These are phyloP conservation scores for Phataginus tetradactyla DNA, from an alignment of 2,797 vertebrate genomes.

Conservation along the genomic window DNA sequence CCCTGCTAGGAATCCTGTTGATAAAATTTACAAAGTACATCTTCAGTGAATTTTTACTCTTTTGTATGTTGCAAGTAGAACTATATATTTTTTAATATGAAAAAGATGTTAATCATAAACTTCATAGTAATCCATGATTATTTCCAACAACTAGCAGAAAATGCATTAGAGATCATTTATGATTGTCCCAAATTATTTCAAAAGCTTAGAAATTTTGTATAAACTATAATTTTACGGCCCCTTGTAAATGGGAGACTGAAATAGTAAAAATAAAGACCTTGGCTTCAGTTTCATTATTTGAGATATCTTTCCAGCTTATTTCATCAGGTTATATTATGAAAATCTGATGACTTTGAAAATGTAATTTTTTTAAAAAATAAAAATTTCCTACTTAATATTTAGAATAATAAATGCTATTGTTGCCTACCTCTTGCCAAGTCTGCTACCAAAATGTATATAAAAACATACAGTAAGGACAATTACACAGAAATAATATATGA, in stretches of 20 bases:
- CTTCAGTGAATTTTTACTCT: not conserved
- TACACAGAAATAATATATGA: not conserved
- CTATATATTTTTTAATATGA: not conserved
- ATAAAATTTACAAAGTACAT: not conserved
- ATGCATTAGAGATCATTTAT: not conserved
- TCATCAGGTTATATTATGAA: not conserved
- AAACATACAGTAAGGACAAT: not conserved
- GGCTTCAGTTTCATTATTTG: not conserved
- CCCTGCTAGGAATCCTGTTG: not conserved
- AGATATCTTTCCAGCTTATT: not conserved
- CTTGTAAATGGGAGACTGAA: not conserved
- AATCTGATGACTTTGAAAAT: not conserved
- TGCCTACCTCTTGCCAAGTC: not conserved
- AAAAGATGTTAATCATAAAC: not conserved
- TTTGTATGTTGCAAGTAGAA: not conserved
- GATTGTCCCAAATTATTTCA: not conserved
- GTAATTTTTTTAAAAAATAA: not conserved
- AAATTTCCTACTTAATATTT: not conserved
- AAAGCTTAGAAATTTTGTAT: not conserved
- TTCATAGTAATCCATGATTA: not conserved
- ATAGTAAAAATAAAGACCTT: not conserved
- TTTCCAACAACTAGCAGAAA: not conserved
- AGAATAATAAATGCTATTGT: not conserved
- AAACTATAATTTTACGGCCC: not conserved
- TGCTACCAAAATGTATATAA: not conserved